Base-by-base conservation (phyloP, 2,797 vertebrate genomes). In the Sphenodon punctatus region DNA sequence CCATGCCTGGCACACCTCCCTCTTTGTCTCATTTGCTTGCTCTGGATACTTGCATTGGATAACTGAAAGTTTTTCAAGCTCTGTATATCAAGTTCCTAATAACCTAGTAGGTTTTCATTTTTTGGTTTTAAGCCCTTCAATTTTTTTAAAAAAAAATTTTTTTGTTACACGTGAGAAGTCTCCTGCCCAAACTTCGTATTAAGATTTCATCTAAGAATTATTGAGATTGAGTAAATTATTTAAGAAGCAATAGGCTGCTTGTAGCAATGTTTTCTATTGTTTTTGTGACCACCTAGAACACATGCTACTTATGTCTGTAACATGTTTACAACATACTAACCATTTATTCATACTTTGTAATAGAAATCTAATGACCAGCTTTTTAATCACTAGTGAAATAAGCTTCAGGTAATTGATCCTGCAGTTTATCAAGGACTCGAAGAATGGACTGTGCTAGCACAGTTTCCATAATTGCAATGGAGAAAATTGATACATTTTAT, bases 121-220 rank as follows among this genome's bases (percentile, higher is more conserved):
- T 39, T 30, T 23, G 69, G 58, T 77, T 30, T 30, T 71, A 53
- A 78, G 78, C 74, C 27, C 59, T 63, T 7, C 42, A 80, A 10
- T 3, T 56, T 88, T 72, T 84, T 74, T 6, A 74, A 85, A 65
- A 53, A 1, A 78, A 78, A n/a, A 20, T 39, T 82, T 15, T 10
- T n/a, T n/a, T n/a, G n/a, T n/a, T n/a, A n/a, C n/a, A n/a, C n/a
- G n/a, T n/a, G n/a, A n/a, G n/a, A n/a, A n/a, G n/a, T n/a, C n/a
- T n/a, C n/a, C n/a, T n/a, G n/a, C n/a, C n/a, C n/a, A n/a, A n/a
- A n/a, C n/a, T n/a, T n/a, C n/a, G n/a, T n/a, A n/a, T n/a, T n/a
- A n/a, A n/a, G n/a, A n/a, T n/a, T n/a, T n/a, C n/a, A n/a, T n/a
- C n/a, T n/a, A n/a, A n/a, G n/a, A n/a, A n/a, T n/a, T n/a, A n/a